phyloP scores from a whole-genome alignment of 2,888 invertebrate genomes.

The Amphiduros pacificus region DNA sequence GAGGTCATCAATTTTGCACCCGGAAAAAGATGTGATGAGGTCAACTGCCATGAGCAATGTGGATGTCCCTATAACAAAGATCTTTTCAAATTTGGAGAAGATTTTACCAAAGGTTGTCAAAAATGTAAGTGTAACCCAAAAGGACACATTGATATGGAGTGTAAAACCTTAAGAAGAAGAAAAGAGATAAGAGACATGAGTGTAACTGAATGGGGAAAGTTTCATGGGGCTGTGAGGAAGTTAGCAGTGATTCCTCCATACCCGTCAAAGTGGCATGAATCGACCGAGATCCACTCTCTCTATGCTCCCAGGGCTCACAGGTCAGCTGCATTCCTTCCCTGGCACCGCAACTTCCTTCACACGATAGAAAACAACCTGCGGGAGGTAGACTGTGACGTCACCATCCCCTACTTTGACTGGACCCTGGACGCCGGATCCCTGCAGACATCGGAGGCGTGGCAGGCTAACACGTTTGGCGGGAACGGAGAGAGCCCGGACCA shows the following conservation, averaged over 20 bases:
- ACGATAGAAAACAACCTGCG: constrained; percentile 47
- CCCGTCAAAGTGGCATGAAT: constrained; percentile 47
- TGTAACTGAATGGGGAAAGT: constrained; percentile 40
- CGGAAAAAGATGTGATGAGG: constrained; percentile 41
- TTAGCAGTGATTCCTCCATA: constrained; percentile 38
- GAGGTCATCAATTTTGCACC: no score
- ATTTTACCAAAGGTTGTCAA: neutral
- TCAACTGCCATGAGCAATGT: constrained; percentile 43
- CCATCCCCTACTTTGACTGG: constrained; percentile 58
- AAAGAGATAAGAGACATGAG: constrained; percentile 53
- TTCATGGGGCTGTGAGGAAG: constrained; percentile 44
- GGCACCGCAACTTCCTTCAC: constrained; percentile 52
- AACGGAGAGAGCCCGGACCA: constrained; percentile 41
- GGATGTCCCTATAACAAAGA: constrained; percentile 47
- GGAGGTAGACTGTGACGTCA: constrained; percentile 46
- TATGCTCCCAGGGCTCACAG: constrained; percentile 46
- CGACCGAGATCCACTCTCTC: constrained; percentile 41
- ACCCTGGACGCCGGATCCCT: constrained; percentile 51
- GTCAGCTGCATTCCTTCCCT: constrained; percentile 44
- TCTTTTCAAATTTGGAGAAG: constrained; percentile 29
- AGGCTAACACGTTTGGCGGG: constrained; percentile 52
- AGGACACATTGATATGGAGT: constrained; percentile 15
- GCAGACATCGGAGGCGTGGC: constrained; percentile 47
- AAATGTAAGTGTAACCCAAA: neutral
- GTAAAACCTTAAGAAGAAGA: constrained; percentile 31